These are phyloP conservation scores for Trichomalopsis sarcophagae DNA, from an alignment of 1,140 invertebrate species.

Conservation along the genomic window DNA sequence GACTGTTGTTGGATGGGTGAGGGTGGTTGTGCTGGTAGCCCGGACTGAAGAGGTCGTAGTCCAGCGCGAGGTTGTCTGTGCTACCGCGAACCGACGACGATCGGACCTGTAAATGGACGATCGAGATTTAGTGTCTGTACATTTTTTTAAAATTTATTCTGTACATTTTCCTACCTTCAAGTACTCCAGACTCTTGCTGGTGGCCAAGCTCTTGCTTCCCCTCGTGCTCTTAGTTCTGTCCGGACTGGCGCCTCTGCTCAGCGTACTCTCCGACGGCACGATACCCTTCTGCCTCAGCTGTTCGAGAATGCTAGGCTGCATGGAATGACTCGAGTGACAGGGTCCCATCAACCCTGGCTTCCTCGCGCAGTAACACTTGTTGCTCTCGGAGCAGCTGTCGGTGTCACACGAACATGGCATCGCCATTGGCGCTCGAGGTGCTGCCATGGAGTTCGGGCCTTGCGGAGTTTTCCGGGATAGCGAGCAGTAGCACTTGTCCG, in stretches of 20 bases:
- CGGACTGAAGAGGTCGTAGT: slow-evolving; percentile 82
- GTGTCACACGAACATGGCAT: slow-evolving; percentile 84
- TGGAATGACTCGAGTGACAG: background rate
- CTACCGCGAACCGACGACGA: slow-evolving; percentile 66
- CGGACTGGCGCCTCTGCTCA: slow-evolving; percentile 67
- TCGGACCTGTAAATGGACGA: slow-evolving; percentile 56
- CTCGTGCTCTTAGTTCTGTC: slow-evolving; percentile 60
- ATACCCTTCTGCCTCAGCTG: slow-evolving; percentile 76
- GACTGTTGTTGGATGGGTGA: slow-evolving; percentile 50
- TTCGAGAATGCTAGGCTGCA: slow-evolving; percentile 71
- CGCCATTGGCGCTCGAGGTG: slow-evolving; percentile 41
- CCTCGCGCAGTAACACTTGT: slow-evolving; percentile 89
- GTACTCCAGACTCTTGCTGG: slow-evolving; percentile 79
- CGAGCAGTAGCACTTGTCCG: slow-evolving; percentile 87
- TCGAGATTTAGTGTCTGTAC: background rate
- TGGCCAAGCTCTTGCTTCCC: slow-evolving; percentile 58
- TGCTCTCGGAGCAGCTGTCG: slow-evolving; percentile 90
- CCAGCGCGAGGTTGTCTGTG: slow-evolving; percentile 81
- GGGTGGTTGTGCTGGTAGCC: slow-evolving; percentile 53
- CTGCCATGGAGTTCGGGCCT: background rate
- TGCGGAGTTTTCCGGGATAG: slow-evolving; percentile 66
- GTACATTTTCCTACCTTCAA: slow-evolving; percentile 62
- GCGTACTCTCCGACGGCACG: slow-evolving; percentile 74
- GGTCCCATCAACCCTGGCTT: slow-evolving; percentile 53
- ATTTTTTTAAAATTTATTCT: background rate